Conservation (phyloP, 2,113 vertebrate species). For the Deroptyus accipitrinus region DNA sequence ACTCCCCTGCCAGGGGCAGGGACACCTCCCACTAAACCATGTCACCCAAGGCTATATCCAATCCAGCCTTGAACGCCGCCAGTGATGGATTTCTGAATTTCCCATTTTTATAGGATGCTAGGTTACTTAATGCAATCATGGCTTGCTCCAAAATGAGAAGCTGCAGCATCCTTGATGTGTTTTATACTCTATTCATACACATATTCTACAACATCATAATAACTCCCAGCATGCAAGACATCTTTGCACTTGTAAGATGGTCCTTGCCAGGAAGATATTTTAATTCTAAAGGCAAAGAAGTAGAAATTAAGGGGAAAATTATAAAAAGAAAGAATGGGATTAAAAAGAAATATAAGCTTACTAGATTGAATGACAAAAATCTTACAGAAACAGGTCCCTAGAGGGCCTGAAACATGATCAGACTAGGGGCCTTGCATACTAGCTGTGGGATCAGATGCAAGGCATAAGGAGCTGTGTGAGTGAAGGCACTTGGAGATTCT, state of each 20-base stretch:
- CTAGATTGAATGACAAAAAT: background rate
- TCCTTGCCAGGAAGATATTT: background rate
- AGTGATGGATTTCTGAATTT: background rate
- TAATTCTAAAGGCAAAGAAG: background rate
- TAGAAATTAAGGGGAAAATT: background rate
- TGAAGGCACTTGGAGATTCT: background rate
- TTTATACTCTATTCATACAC: background rate
- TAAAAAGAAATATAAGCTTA: background rate
- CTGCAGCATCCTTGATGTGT: background rate
- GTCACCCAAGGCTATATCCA: no score
- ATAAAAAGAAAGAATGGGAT: background rate
- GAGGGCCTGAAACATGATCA: background rate
- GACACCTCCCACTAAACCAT: no score
- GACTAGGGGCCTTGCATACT: background rate
- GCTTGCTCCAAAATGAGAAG: background rate
- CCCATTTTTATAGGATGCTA: background rate
- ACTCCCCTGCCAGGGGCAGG: no score
- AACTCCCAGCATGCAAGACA: background rate
- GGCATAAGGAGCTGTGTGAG: rapidly evolving
- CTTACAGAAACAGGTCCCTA: background rate
- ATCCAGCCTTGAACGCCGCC: no score
- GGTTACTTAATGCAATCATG: background rate
- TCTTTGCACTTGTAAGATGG: background rate
- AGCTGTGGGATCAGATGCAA: background rate
- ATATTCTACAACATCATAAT: background rate